phyloP scores from a whole-genome alignment of 2,888 invertebrate species.

The Drosophila subsilvestris region DNA sequence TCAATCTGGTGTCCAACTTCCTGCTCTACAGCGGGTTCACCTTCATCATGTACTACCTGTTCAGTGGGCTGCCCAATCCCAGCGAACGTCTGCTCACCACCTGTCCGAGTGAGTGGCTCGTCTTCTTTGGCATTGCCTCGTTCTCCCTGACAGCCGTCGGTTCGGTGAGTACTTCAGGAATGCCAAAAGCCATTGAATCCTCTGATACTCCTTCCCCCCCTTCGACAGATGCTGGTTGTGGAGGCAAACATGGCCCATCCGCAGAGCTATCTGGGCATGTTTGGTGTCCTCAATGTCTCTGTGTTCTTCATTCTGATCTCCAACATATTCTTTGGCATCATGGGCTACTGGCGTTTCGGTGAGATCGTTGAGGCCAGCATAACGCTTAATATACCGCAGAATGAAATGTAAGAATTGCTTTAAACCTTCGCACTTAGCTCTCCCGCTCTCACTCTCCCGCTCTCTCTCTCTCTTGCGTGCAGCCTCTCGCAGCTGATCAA shows the following conservation, averaged over 20 bases:
- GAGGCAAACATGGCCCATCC: constrained; percentile 98
- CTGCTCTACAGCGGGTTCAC: constrained; percentile 87
- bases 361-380: constrained; percentile 89
- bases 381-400: constrained; percentile 91
- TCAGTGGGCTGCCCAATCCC: constrained; percentile 86
- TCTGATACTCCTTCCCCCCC: neutral
- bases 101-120: constrained; percentile 86
- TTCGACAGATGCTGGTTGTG: constrained; percentile 93
- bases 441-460: constrained; percentile 41
- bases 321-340: constrained; percentile 94
- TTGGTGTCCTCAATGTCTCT: constrained; percentile 94
- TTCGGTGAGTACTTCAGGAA: constrained; percentile 86
- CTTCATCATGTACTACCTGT: constrained; percentile 88
- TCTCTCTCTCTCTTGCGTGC: constrained; percentile 42
- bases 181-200: rapidly evolving
- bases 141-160: constrained; percentile 94
- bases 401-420: constrained; percentile 86
- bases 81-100: constrained; percentile 82
- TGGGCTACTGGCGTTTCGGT: constrained; percentile 95
- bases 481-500: constrained; percentile 91
- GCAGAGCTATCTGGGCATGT: constrained; percentile 93
- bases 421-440: too few species aligned
- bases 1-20: constrained; percentile 92
- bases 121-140: constrained; percentile 95
- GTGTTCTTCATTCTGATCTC: constrained; percentile 90